phyloP scores from a whole-genome alignment of 2,113 vertebrate species.

The Potamarius usumacintae region DNA sequence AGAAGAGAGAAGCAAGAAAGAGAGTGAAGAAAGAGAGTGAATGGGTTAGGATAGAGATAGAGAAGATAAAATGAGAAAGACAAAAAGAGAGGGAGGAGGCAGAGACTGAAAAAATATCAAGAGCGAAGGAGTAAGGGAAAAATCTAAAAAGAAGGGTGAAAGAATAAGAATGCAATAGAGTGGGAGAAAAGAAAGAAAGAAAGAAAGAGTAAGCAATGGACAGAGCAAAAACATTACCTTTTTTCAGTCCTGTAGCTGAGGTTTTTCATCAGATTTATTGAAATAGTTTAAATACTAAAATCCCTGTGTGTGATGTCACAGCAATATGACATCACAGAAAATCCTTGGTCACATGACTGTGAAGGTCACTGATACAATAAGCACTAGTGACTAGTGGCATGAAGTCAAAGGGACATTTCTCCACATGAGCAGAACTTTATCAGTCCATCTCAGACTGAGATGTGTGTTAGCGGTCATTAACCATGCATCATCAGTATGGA shows the following conservation, averaged over 20 bases:
- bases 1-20: slow-evolving; percentile 50
- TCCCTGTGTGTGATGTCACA: background rate
- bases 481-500: background rate
- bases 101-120: background rate
- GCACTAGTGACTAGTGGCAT: background rate
- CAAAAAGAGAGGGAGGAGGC: background rate
- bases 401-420: background rate
- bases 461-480: slow-evolving; percentile 5
- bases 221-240: too few species aligned
- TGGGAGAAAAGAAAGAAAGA: background rate
- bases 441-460: background rate
- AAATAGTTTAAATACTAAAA: background rate
- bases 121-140: background rate
- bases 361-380: background rate
- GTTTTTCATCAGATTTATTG: background rate
- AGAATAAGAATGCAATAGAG: background rate
- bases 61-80: background rate
- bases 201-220: background rate
- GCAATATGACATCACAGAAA: too few species aligned
- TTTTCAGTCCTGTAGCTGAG: background rate
- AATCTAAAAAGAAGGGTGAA: background rate
- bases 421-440: background rate
- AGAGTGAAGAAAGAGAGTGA: slow-evolving; percentile 43
- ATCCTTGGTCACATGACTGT: background rate
- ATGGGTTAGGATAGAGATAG: slow-evolving; percentile 38